phyloP scores from a whole-genome alignment of 2,888 invertebrate genomes.

The Trachelus tabidus region DNA sequence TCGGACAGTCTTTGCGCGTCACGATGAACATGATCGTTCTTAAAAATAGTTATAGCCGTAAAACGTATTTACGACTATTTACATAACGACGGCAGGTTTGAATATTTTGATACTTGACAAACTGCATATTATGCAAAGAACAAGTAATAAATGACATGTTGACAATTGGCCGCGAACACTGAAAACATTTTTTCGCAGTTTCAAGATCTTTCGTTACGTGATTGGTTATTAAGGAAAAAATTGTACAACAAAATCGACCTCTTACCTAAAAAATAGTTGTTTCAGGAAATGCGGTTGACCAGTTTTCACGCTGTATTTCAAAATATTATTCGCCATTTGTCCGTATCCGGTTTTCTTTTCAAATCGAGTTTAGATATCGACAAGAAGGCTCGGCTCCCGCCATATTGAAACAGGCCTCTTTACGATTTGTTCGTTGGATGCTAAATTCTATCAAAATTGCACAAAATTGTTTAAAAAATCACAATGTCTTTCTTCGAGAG shows the following conservation, averaged over 20 bases:
- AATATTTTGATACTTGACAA: too few species aligned
- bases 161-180: not conserved
- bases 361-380: conserved; percentile 63
- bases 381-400: conserved; percentile 67
- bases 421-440: conserved; percentile 59
- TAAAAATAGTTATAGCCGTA: not conserved
- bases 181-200: not conserved
- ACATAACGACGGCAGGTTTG: too few species aligned
- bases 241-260: conserved; percentile 7
- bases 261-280: conserved; percentile 71
- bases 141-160: not conserved
- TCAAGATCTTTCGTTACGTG: not conserved
- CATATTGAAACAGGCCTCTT: conserved; percentile 68
- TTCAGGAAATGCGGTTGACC: conserved; percentile 71
- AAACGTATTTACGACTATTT: not conserved
- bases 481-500: conserved; percentile 60
- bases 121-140: not conserved
- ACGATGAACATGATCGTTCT: not conserved
- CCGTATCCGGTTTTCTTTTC: conserved; percentile 58
- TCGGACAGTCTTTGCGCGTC: not conserved
- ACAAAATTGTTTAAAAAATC: conserved; percentile 62
- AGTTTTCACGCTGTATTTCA: conserved; percentile 71
- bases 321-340: conserved; percentile 67
- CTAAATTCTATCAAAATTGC: conserved; percentile 64
- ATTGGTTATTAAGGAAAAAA: not conserved